Evolutionary conservation across 2,113 vertebrate genomes (phyloP), one percentile per base, ranked within the genome.

Genomic region (Ciconia stormi): DNA sequence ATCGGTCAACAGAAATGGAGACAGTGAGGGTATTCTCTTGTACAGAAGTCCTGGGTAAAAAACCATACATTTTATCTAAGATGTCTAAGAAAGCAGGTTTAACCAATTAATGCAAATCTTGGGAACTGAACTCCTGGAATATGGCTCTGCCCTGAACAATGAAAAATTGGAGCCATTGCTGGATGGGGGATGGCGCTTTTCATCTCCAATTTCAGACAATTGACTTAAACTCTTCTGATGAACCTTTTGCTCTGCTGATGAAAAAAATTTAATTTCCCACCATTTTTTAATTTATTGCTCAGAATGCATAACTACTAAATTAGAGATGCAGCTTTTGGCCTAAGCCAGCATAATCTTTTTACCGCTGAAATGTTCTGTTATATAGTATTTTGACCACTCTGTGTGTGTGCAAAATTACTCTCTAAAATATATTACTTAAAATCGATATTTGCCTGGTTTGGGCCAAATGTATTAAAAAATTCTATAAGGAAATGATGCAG

Each of bases 301-400:
- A 71, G 56, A 74, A 84, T 44, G 42, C 19, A 1, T 53, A 71
- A 87, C 6, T 47, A 42, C 42, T 71, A 69, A 90, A 83, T 90
- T 76, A 84, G 77, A 66, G 16, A 87, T 38, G 47, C 32, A 91
- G 63, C 58, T 95, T 80, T 91, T 90, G 50, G 38, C 84, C 42
- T 78, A 84, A 95, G 46, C 38, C 59, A 86, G 15, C n/a, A 72
- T 92, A 95, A 90, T 87, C 89, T 72, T 71, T 95, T 95, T 81
- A 87, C 50, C 56, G 38, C 10, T 6, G 42, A 84, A 67, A 67
- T 3, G 4, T 74, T 91, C 56, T 83, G 15, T 78, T 89, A 13
- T 13, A 15, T 9, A 81, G 69, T 50, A 17, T 67, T 95, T 74
- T 91, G 81, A 87, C 63, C 1, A 13, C 40, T 46, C 42, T 92